Conservation (phyloP, 2,113 vertebrate species). For the Vulpes ferrilata region DNA sequence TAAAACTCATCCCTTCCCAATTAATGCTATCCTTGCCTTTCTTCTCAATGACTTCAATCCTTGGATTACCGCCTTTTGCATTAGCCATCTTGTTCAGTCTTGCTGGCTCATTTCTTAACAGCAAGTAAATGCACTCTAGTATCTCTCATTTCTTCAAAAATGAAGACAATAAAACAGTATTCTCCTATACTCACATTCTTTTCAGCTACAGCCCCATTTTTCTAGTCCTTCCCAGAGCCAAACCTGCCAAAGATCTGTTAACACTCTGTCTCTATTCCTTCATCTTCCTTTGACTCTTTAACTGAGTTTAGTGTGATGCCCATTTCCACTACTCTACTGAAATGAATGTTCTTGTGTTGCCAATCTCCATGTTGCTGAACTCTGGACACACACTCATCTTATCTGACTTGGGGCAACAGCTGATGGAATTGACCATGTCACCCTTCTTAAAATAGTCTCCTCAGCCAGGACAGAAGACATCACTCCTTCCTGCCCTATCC, state of each 20-base stretch:
- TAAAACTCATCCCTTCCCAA: background rate
- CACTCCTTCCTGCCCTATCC: background rate
- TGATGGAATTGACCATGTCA: background rate
- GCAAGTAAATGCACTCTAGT: background rate
- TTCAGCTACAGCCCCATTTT: background rate
- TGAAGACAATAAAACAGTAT: background rate
- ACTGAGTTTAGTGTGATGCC: background rate
- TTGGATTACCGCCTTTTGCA: background rate
- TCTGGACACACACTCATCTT: background rate
- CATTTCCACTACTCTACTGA: background rate
- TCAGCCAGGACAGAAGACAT: background rate
- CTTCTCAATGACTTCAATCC: background rate
- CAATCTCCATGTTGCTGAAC: background rate
- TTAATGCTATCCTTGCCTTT: background rate
- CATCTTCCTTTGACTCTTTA: background rate
- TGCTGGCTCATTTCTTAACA: background rate
- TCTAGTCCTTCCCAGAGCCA: background rate
- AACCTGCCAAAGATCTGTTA: background rate
- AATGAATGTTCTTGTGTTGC: background rate
- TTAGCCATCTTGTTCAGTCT: background rate
- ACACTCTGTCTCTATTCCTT: background rate
- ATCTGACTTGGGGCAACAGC: background rate
- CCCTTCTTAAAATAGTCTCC: background rate
- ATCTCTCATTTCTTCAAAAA: background rate
- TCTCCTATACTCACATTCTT: background rate